Evolutionary conservation across 2,797 vertebrate species (phyloP).

Genomic region (Pipistrellus pygmaeus): DNA sequence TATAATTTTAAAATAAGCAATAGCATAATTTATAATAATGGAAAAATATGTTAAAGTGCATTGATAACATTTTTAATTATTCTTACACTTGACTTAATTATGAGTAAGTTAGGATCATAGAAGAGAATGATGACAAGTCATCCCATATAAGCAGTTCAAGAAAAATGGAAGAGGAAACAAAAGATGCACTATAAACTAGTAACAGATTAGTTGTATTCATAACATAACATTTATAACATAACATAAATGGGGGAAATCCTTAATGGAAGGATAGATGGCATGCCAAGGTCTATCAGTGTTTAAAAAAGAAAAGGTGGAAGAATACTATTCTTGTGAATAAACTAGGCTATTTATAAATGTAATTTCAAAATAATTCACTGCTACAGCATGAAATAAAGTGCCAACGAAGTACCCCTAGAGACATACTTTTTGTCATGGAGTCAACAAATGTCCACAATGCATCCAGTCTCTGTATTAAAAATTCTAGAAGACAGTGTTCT

Average conservation of each 20-base stretch:
- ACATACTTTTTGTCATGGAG: not conserved
- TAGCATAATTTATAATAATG: not conserved
- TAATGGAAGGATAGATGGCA: not conserved
- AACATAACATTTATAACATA: not conserved
- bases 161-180: constrained; percentile 35
- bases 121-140: not conserved
- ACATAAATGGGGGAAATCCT: not conserved
- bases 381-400: not conserved
- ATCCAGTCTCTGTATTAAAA: not conserved
- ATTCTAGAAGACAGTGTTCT: not conserved
- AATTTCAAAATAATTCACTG: not conserved
- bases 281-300: not conserved
- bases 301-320: not conserved
- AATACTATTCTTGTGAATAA: not conserved
- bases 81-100: not conserved
- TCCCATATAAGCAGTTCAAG: not conserved
- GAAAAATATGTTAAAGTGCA: not conserved
- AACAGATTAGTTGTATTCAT: not conserved
- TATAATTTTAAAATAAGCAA: constrained; percentile 21
- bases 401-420: not conserved
- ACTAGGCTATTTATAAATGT: not conserved
- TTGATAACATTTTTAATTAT: not conserved
- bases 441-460: not conserved
- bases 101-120: not conserved
- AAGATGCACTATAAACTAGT: not conserved